Base-by-base conservation (phyloP, 2,888 invertebrate genomes). In the Drosophila anomelani region DNA sequence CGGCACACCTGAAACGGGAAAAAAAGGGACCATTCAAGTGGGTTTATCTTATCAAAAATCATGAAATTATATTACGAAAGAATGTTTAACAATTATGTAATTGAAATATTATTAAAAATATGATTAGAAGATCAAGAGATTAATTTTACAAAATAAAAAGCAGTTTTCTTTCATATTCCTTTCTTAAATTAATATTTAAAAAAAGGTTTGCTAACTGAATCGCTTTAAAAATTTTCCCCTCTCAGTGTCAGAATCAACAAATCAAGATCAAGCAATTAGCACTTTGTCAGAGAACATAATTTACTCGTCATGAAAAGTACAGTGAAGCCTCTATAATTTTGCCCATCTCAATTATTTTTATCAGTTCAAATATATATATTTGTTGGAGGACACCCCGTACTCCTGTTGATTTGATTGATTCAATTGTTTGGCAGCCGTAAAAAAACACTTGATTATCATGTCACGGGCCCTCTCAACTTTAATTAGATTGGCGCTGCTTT, bases 1-100 rank as follows among this genome's bases (percentile, higher is more conserved):
- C 89, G 89, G 75, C 90, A 90, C 63, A 89, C 85, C 92, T 92
- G 55, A 20, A 56, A 69, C 17, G 9, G 32, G n/a, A 26, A 20
- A 4, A 34, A 4, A 10, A 34, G 8, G 13, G 13, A 32, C 3
- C 4, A 23, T 38, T 54, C 23, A 36, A 15, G 17, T 1, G 8
- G 1, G 2, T 51, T 49, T 49, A 17, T 20, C 32, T 32, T 32
- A 13, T 49, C 10, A 12, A 32, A 17, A 3, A 13, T 17, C 2
- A 17, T 32, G 26, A 20, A 47, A 34, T 17, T 1, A 32, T 4
- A 49, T 32, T 49, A 8, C 32, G 0, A 8, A 49, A 49, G 7
- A 29, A 49, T 13, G 13, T 13, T 13, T 4, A 13, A 20, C 2
- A 15, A 13, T 34, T 32, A 17, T 17, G 32, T 20, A 34, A 51